phyloP scores from a whole-genome alignment of 1,140 invertebrate genomes.

The Ephestia elutella region DNA sequence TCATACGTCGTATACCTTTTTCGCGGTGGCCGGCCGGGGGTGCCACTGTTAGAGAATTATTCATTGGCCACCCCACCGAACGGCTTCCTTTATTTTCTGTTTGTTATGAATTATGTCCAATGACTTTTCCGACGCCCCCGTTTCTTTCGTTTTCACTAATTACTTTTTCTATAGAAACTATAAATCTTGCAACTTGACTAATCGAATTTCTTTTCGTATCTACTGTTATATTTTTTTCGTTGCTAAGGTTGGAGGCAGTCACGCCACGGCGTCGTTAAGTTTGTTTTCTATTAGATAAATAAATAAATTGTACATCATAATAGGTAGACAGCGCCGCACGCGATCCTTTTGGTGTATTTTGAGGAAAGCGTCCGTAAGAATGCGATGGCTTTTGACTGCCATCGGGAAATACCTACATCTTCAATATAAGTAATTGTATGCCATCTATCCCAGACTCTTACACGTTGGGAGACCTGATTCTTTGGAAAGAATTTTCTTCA shows the following conservation, averaged over 20 bases:
- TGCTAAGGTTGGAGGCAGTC: neutral
- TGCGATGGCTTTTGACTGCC: too few species aligned
- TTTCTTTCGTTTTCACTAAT: conserved; percentile 71
- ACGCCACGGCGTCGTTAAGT: neutral
- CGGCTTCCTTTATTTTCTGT: conserved; percentile 71
- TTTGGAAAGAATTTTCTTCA: too few species aligned
- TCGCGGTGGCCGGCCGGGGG: conserved; percentile 59
- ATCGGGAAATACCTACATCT: too few species aligned
- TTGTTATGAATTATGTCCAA: conserved; percentile 73
- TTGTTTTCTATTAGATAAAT: conserved; percentile 5
- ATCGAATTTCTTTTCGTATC: conserved; percentile 37
- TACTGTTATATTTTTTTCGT: neutral
- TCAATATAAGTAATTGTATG: too few species aligned
- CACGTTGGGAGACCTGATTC: too few species aligned
- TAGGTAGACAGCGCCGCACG: neutral
- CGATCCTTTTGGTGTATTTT: neutral
- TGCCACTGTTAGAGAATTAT: conserved; percentile 72
- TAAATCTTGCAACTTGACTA: conserved; percentile 56
- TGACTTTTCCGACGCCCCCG: conserved; percentile 65
- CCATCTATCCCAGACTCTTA: too few species aligned
- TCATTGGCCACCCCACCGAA: conserved; percentile 70
- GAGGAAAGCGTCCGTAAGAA: too few species aligned
- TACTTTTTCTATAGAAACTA: conserved; percentile 68
- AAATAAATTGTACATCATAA: conserved; percentile 4
- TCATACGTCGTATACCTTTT: conserved; percentile 66